Evolutionary conservation across 2,888 invertebrate species (phyloP).

Genomic region (Cryptus viduatorius): DNA sequence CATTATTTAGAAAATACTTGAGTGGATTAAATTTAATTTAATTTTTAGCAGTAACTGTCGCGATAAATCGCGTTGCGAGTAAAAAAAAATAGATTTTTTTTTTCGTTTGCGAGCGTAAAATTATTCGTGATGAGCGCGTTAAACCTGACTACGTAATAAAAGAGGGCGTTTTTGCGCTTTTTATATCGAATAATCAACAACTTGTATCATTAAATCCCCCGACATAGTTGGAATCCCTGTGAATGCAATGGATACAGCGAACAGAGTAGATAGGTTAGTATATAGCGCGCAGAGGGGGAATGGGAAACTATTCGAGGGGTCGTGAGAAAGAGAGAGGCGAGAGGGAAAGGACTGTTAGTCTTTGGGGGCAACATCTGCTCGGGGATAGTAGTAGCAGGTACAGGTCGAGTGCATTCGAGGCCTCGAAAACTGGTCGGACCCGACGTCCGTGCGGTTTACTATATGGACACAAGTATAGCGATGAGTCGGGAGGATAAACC

Average conservation of each 20-base stretch:
- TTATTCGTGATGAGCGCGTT: too few species aligned
- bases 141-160: too few species aligned
- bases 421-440: conserved; percentile 24
- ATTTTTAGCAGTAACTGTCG: too few species aligned
- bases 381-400: conserved; percentile 50
- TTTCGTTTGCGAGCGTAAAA: too few species aligned
- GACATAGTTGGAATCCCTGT: background rate
- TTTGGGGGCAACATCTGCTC: conserved; percentile 60
- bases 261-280: background rate
- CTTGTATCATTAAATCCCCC: too few species aligned
- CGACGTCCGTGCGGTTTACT: background rate
- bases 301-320: background rate
- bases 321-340: conserved; percentile 11
- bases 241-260: background rate
- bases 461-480: background rate
- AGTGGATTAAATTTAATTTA: too few species aligned
- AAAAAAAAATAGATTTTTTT: too few species aligned
- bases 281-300: conserved; percentile 14
- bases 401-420: conserved; percentile 33
- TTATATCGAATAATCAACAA: too few species aligned
- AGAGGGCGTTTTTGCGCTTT: too few species aligned
- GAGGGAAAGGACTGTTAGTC: conserved; percentile 26
- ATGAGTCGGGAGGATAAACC: background rate
- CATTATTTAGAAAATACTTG: too few species aligned
- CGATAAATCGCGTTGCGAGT: too few species aligned